phyloP scores from a whole-genome alignment of 2,113 vertebrate species.

The Toxostoma redivivum region DNA sequence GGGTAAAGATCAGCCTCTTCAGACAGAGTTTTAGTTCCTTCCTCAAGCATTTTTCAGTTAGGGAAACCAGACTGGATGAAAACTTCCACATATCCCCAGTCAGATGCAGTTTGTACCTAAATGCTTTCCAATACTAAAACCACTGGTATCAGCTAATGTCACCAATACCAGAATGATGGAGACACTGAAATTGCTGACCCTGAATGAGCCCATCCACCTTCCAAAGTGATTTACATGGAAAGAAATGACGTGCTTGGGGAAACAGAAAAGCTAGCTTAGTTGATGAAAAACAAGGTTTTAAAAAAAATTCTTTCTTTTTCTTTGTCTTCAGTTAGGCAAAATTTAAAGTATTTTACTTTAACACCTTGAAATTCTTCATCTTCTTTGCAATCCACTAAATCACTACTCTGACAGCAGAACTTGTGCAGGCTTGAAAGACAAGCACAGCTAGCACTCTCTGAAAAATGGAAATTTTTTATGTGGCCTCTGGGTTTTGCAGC shows the following conservation, averaged over 20 bases:
- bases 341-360: neutral
- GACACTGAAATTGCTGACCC: neutral
- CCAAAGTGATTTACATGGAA: neutral
- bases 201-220: neutral
- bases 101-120: neutral
- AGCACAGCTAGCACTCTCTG: neutral
- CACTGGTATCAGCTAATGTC: neutral
- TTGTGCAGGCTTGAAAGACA: constrained; percentile 18
- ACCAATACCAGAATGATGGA: neutral
- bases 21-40: neutral
- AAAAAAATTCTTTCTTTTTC: neutral
- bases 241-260: neutral
- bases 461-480: neutral
- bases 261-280: neutral
- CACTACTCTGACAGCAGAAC: neutral
- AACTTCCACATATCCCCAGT: neutral
- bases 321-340: neutral
- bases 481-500: neutral
- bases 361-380: neutral
- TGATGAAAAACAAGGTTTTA: neutral
- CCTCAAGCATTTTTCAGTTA: neutral
- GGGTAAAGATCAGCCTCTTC: neutral
- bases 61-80: neutral
- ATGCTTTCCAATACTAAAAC: neutral
- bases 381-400: neutral